Evolutionary conservation across 2,797 vertebrate species (phyloP), one percentile per base, ranked within the genome.

Genomic region (Leptoclinus maculatus): DNA sequence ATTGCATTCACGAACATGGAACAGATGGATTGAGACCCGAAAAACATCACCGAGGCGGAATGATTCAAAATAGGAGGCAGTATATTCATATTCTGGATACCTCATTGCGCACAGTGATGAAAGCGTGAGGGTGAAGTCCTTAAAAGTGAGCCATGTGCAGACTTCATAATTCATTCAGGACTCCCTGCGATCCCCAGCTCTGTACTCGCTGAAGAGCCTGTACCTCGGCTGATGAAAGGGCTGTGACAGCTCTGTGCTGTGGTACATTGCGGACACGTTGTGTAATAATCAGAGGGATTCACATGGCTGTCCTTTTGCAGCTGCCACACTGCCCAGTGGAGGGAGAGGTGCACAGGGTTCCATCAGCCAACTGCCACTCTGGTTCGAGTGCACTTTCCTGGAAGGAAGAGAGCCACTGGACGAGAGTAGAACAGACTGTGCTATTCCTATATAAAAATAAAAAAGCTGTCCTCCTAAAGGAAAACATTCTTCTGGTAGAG

Each of bases 91-190:
- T 77, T 69, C 34, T 21, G 11, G 45, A 51, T 57, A 45, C 65
- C 57, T 82, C 60, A 54, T 53, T 36, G 60, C 38, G 2, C 59
- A 25, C 21, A 57, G 67, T 32, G 63, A 87, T 85, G 71, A 83
- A 82, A 80, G 66, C 67, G 58, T 5, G 23, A 7, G 13, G 71
- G 43, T 68, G 63, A 85, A 79, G 75, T 76, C 76, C 68, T 80
- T 63, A 87, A 85, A 88, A 86, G 75, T 68, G 73, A 86, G 79
- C 74, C 85, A 79, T 87, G 84, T 78, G 80, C 80, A 58, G 49
- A 38, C 72, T 93, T 82, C 84, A 94, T 94, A 93, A 93, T 91
- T 93, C 74, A 94, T 93, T 70, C 72, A 65, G 78, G 84, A 74
- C 38, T 19, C 69, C 86, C 87, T 34, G 73, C 74, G 62, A 78